Percentiles rank a stretch among this genome's conserved stretches.
Conservation (phyloP, 2,888 invertebrate genomes). For the Prosapia bicincta region DNA sequence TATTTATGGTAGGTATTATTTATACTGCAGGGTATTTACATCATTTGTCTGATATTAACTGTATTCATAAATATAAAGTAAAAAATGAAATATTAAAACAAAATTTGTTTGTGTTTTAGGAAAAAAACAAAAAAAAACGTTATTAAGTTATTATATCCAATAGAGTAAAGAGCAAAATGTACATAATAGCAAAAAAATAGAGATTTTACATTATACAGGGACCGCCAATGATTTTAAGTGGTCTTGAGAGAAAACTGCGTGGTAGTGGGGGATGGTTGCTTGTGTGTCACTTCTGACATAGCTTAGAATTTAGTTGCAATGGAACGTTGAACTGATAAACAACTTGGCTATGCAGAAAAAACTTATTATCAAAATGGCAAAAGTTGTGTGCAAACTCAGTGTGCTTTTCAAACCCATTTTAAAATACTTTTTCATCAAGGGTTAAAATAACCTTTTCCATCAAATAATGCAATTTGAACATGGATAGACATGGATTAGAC, state of each 20-base stretch:
- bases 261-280: background rate
- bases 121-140: too few species aligned
- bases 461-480: background rate
- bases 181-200: too few species aligned
- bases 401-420: background rate
- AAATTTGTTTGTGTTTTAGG: too few species aligned
- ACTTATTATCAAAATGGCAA: background rate
- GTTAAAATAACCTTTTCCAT: background rate
- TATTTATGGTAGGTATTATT: too few species aligned
- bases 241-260: background rate
- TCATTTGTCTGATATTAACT: too few species aligned
- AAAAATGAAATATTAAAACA: too few species aligned
- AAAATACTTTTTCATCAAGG: background rate
- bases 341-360: background rate
- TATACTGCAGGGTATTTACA: too few species aligned
- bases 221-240: background rate
- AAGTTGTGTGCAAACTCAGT: background rate
- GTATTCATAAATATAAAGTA: too few species aligned
- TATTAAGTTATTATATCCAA: too few species aligned
- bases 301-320: background rate
- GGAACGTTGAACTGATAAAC: background rate
- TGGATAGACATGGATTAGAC: background rate
- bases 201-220: too few species aligned
- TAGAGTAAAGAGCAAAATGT: too few species aligned
- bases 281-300: background rate